Evolutionary conservation across 2,113 vertebrate species (phyloP).

Genomic region (Lethenteron reissneri): DNA sequence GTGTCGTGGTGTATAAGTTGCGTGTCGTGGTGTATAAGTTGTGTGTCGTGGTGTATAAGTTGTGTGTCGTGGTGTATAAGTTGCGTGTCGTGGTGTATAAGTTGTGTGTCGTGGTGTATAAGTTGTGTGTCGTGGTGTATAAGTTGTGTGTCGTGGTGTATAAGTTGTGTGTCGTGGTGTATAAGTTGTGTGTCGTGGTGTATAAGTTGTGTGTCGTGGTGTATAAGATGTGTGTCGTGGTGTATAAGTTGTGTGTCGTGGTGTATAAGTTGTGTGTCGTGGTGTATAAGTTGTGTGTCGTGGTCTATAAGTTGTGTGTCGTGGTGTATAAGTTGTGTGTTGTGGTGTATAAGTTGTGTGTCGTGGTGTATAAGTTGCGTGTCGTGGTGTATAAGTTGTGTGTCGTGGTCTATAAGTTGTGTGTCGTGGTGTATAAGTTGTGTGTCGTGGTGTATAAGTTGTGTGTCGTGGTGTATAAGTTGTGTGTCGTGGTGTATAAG

Average conservation of each 20-base stretch:
- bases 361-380: background rate
- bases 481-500: background rate
- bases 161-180: no score
- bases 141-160: no score
- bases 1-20: background rate
- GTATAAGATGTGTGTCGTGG: no score
- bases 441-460: background rate
- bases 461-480: background rate
- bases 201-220: no score
- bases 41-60: background rate
- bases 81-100: background rate
- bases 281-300: no score
- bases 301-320: no score
- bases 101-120: background rate
- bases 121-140: background rate
- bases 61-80: background rate
- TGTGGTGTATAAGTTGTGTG: background rate
- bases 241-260: no score
- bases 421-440: background rate
- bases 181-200: no score
- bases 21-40: background rate
- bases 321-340: background rate
- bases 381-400: background rate
- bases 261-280: no score
- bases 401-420: background rate